Evolutionary conservation across 2,888 invertebrate genomes (phyloP), one percentile per base, ranked within the genome.

Genomic region (Drosophila melanosoma): DNA sequence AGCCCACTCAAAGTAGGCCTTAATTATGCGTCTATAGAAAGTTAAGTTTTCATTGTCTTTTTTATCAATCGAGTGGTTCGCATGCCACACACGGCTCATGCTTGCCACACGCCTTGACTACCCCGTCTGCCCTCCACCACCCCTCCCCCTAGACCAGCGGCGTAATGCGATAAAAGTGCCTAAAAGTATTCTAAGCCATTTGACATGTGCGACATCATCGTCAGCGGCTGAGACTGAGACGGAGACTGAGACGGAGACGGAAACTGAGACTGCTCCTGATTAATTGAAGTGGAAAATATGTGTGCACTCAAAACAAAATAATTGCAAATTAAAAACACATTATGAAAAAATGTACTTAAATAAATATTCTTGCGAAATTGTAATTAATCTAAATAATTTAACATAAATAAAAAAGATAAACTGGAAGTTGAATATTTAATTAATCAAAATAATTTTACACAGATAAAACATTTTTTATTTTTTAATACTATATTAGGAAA

Each of bases 91-190:
- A 66, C 65, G 52, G 23, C 56, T 32, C 56, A 40, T 53, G 49
- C 51, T 53, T 20, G 57, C 63, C 56, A 23, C 10, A 42, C 53
- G 23, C 23, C 45, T 23, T 8, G 23, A 2, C 23, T 8, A 26
- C n/a, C 40, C 2, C 40, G 45, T 4, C 23, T 15, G 15, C n/a
- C 40, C 1, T 10, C 40, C 17, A 3, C 8, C 0, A 3, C 7
- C 8, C 17, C 8, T 8, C 33, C 33, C 36, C 23, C 8, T n/a
- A 32, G 11, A 26, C 3, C 3, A 26, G 2, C 51, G 61, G 64
- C 70, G 69, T 84, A 84, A 84, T 84, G 71, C 82, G 77, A 82
- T 82, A 78, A 74, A 82, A 70, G 82, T 74, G 80, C 82, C 82
- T 70, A 70, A 82, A 82, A 77, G 80, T 82, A 77, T 69, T 66